phyloP scores from a whole-genome alignment of 2,797 vertebrate genomes.

The Pteropus rufus region DNA sequence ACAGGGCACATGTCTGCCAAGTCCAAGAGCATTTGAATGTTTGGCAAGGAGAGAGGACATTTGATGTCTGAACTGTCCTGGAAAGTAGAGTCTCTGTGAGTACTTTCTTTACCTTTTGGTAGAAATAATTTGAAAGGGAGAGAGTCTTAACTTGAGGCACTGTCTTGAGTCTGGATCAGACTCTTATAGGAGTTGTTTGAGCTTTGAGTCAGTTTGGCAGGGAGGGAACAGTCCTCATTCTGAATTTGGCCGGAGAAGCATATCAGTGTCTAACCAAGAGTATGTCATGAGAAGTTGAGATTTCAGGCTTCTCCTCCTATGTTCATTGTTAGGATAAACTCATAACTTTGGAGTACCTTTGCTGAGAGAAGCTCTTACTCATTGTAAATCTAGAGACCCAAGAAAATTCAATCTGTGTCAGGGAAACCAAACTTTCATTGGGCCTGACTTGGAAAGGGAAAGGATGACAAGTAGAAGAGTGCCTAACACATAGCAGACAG shows the following conservation, averaged over 20 bases:
- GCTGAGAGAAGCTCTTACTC: neutral
- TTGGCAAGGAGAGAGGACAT: neutral
- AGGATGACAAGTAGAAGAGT: neutral
- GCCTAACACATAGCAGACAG: neutral
- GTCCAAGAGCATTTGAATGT: neutral
- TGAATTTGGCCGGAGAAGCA: neutral
- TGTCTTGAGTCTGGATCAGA: neutral
- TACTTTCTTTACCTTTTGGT: neutral
- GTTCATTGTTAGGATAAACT: neutral
- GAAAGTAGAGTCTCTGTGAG: neutral
- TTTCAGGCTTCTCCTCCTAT: neutral
- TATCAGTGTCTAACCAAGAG: neutral
- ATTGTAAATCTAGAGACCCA: neutral
- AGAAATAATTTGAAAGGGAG: neutral
- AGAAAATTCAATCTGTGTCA: neutral
- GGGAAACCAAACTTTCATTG: neutral
- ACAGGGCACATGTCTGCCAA: fast-evolving
- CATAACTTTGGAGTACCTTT: neutral
- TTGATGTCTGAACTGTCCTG: neutral
- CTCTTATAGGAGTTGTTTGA: neutral
- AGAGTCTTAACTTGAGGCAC: neutral
- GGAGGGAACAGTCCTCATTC: neutral
- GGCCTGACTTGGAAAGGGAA: neutral
- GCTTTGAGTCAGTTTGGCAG: neutral
- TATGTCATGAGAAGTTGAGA: neutral